These are phyloP conservation scores for Leptinotarsa defecta DNA, from an alignment of 1,140 invertebrate species.

Conservation along the genomic window DNA sequence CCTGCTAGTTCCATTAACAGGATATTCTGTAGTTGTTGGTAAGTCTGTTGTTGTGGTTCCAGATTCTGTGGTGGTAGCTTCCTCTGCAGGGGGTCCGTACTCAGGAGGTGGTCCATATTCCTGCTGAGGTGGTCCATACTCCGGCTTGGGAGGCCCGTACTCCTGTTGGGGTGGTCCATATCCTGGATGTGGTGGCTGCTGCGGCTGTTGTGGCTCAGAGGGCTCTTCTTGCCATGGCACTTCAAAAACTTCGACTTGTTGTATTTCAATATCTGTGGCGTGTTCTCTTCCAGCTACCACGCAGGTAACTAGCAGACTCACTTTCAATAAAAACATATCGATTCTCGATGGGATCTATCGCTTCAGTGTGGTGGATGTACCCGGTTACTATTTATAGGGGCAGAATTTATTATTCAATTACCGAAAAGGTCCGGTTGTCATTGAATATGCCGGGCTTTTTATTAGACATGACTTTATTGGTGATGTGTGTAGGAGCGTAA, in stretches of 20 bases:
- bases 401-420: background rate
- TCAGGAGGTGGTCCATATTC: conserved; percentile 7
- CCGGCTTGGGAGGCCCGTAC: conserved; percentile 28
- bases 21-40: conserved; percentile 36
- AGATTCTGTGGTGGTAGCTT: conserved; percentile 24
- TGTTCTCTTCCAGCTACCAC: conserved; percentile 10
- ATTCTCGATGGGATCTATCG: background rate
- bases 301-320: background rate
- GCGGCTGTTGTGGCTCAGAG: background rate
- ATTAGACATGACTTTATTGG: background rate
- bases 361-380: background rate
- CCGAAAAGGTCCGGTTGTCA: background rate
- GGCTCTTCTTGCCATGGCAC: conserved; percentile 19
- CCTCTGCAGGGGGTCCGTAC: background rate
- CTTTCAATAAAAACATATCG: background rate
- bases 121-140: conserved; percentile 28
- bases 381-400: conserved; percentile 1
- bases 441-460: background rate
- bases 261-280: conserved; percentile 18
- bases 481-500: background rate
- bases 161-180: conserved; percentile 36
- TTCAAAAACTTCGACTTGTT: conserved; percentile 22
- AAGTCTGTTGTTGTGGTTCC: conserved; percentile 39
- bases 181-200: background rate
- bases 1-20: conserved; percentile 19